Conservation (phyloP, 2,113 vertebrate genomes). For the Colistium nudipinnis region DNA sequence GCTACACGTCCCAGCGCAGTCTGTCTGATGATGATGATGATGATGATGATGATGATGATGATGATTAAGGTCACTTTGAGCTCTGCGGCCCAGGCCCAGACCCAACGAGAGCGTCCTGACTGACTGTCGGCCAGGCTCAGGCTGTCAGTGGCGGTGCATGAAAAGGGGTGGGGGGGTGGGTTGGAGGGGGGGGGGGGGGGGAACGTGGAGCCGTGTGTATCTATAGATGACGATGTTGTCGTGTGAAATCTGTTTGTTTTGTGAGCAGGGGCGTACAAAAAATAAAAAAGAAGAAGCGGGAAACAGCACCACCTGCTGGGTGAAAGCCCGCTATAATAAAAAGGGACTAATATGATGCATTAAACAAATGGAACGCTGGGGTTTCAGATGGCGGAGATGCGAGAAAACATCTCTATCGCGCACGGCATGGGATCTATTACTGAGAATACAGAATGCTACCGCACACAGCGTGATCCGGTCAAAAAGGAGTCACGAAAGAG, state of each 20-base stretch:
- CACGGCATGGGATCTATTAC: no score
- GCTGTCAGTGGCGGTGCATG: constrained; percentile 3
- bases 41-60: constrained; percentile 49
- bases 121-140: constrained; percentile 30
- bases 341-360: background rate
- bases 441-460: no score
- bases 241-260: constrained; percentile 3
- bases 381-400: constrained; percentile 9
- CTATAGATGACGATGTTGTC: constrained; percentile 10
- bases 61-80: constrained; percentile 68
- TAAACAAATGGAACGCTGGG: constrained; percentile 1
- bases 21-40: constrained; percentile 50
- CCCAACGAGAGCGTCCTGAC: constrained; percentile 26
- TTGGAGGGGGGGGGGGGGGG: background rate
- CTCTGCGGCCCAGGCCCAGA: constrained; percentile 53
- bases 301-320: constrained; percentile 38
- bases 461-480: no score
- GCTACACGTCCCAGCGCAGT: constrained; percentile 28
- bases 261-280: background rate
- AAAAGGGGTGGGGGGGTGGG: background rate
- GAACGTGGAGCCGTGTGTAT: constrained; percentile 18
- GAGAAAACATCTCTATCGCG: constrained; percentile 2
- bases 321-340: background rate
- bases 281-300: constrained; percentile 29
- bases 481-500: no score